Base-by-base conservation (phyloP, 2,888 invertebrate species). In the Caenorhabditis doughertyi region DNA sequence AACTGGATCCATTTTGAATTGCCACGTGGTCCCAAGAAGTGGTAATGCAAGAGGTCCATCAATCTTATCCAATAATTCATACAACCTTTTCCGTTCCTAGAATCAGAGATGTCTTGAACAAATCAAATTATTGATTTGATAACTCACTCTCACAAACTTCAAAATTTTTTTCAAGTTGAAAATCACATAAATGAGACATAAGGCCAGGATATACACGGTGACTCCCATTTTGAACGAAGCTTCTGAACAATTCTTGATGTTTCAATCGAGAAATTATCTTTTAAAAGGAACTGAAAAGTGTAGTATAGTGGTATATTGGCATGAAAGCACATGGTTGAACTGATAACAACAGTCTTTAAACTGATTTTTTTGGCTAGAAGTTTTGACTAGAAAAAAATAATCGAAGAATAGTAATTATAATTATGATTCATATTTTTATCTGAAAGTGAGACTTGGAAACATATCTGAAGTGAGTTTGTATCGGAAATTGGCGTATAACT, bases 21-120 rank as follows among this genome's bases (percentile, higher is more conserved):
- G 86, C 79, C 80, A 89, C 0, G 88, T 83, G 7, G 86, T 86
- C 21, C 90, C 90, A n/a, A 90, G 32, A 7, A 90, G 21, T 16
- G 90, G 90, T 2, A 90, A 44, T 8, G 90, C 84, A 13, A 84
- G 21, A 3, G 90, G 90, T n/a, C 90, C 90, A 21, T 87, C 85
- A 11, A 90, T 81, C 64, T 80, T 72, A 11, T 55, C 79, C 53
- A 86, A 44, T 11, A 68, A 39, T 13, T 77, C 62, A 27, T 77
- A 77, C 3, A 82, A 13, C 25, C 68, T 25, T 47, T 27, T 67
- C 29, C 77, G 21, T 18, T 73, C 39, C 72, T 77, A n/a, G n/a
- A n/a, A n/a, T n/a, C n/a, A n/a, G n/a, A n/a, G n/a, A n/a, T n/a
- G n/a, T n/a, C n/a, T n/a, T n/a, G 35, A 71, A 16, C 25, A 35